These are phyloP conservation scores for Coremacera marginata DNA, from an alignment of 2,888 invertebrate genomes.

Conservation along the genomic window DNA sequence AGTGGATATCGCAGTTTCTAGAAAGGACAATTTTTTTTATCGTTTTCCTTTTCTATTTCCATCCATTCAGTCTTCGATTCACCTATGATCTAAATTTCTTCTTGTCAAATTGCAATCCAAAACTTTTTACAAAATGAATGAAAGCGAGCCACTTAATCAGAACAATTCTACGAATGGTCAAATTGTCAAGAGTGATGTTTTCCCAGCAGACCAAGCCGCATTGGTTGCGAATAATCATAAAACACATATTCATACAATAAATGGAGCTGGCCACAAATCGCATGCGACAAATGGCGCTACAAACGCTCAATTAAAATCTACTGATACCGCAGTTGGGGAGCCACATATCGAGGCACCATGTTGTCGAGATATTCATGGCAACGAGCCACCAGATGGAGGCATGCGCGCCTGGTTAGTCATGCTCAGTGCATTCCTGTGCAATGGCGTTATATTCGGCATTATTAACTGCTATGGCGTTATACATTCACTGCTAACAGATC, in stretches of 20 bases:
- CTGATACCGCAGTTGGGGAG: constrained; percentile 47
- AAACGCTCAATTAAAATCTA: constrained; percentile 38
- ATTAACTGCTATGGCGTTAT: constrained; percentile 91
- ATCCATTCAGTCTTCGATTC: no score
- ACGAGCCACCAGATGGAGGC: constrained; percentile 78
- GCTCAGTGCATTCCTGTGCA: constrained; percentile 87
- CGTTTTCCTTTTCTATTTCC: no score
- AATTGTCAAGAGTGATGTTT: constrained; percentile 53
- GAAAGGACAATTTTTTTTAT: no score
- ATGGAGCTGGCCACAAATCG: constrained; percentile 19
- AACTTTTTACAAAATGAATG: constrained; percentile 54
- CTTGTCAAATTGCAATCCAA: no score
- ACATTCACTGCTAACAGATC: constrained; percentile 77
- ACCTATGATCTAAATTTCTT: no score
- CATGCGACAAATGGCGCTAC: constrained; percentile 20
- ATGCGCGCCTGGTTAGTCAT: constrained; percentile 84
- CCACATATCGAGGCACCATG: constrained; percentile 61
- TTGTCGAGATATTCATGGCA: constrained; percentile 61
- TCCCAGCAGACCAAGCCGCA: constrained; percentile 43
- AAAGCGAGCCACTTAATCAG: constrained; percentile 61
- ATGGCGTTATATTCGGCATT: constrained; percentile 90
- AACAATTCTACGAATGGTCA: constrained; percentile 54
- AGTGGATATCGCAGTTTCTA: no score
- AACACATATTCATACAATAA: background rate
- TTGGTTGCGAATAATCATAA: constrained; percentile 20